These are phyloP conservation scores for Lota lota DNA, from an alignment of 2,113 vertebrate species.

Conservation along the genomic window DNA sequence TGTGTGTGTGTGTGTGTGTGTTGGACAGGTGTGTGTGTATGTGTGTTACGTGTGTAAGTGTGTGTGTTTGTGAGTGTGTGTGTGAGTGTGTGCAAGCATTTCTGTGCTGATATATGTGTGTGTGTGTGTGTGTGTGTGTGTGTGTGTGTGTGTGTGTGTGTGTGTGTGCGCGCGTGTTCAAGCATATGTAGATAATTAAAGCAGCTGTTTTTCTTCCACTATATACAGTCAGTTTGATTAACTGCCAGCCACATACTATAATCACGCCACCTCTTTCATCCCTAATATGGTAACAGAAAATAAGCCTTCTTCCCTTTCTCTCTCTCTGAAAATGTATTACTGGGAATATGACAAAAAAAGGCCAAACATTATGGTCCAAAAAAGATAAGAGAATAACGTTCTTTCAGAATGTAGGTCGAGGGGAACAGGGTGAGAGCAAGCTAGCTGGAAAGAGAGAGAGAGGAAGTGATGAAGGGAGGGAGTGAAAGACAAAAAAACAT, in stretches of 20 bases:
- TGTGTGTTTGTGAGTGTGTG: no score
- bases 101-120: neutral
- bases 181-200: neutral
- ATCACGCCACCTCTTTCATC: neutral
- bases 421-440: neutral
- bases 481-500: neutral
- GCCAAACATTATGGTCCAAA: neutral
- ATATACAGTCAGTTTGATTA: slow-evolving; percentile 14
- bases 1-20: no score
- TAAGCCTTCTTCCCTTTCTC: no score
- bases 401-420: slow-evolving; percentile 11
- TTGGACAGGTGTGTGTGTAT: no score
- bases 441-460: neutral
- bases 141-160: neutral
- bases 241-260: slow-evolving; percentile 9
- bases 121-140: neutral
- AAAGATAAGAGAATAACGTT: slow-evolving; percentile 14
- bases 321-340: slow-evolving; percentile 7
- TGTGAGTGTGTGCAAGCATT: neutral
- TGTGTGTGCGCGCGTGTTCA: neutral
- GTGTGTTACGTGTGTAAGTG: no score
- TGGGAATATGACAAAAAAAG: slow-evolving; percentile 2
- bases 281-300: neutral
- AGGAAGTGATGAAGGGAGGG: neutral
- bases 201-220: slow-evolving; percentile 9